Conservation (phyloP, 1,140 invertebrate genomes). For the Sesamia nonagrioides region DNA sequence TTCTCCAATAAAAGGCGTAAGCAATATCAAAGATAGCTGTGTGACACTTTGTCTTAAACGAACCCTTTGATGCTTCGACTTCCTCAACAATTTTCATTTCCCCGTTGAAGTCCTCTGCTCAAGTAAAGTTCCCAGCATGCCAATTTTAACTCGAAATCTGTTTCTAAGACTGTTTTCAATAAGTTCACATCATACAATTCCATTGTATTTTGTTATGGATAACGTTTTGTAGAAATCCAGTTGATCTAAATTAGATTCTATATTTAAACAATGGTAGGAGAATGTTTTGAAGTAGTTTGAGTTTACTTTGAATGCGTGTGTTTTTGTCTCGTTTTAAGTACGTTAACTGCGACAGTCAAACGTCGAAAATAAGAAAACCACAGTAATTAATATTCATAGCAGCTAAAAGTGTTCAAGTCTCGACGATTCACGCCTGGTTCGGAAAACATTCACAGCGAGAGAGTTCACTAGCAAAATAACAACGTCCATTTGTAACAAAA, state of each 20-base stretch:
- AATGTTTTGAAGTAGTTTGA: not conserved
- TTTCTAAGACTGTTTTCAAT: constrained; percentile 58
- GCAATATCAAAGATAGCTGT: constrained; percentile 63
- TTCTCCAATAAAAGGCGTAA: constrained; percentile 52
- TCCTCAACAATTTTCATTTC: constrained; percentile 77
- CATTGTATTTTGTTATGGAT: constrained; percentile 33
- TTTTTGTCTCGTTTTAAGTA: not conserved
- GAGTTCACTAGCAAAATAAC: constrained; percentile 77
- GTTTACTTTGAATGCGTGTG: constrained; percentile 3
- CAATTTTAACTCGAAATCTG: constrained; percentile 68
- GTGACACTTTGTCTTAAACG: constrained; percentile 67
- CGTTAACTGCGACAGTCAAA: not conserved
- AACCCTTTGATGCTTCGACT: constrained; percentile 69
- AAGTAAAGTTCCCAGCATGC: constrained; percentile 63
- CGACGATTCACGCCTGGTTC: constrained; percentile 53
- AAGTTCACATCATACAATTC: constrained; percentile 55
- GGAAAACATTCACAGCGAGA: constrained; percentile 61
- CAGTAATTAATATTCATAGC: constrained; percentile 26
- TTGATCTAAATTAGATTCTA: constrained; percentile 16
- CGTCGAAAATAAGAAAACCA: constrained; percentile 28
- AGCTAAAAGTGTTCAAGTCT: constrained; percentile 27
- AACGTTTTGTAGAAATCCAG: constrained; percentile 24
- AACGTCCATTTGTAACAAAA: constrained; percentile 81
- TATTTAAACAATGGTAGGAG: too few species aligned
- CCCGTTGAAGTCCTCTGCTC: constrained; percentile 63